Percentiles rank a stretch among this genome's conserved stretches.
phyloP scores from a whole-genome alignment of 2,113 vertebrate species.

The Chitala chitala region DNA sequence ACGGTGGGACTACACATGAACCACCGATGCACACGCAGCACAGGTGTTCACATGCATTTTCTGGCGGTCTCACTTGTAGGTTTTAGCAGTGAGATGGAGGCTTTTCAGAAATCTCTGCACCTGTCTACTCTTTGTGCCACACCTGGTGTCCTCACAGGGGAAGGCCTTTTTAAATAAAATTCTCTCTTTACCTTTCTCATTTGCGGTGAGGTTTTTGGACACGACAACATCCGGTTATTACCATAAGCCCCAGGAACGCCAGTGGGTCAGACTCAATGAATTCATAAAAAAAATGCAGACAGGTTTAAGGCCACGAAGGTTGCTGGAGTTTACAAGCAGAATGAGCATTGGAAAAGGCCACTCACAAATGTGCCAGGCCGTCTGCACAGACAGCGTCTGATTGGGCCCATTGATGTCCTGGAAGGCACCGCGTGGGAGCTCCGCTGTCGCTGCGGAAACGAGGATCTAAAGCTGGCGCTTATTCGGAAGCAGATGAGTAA shows the following conservation, averaged over 20 bases:
- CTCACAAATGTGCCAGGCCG: neutral
- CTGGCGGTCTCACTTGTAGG: neutral
- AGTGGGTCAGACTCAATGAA: neutral
- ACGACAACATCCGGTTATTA: neutral
- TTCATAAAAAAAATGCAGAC: slow-evolving; percentile 10
- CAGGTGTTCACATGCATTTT: neutral
- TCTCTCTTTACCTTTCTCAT: neutral
- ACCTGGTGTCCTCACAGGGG: neutral
- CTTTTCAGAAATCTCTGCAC: neutral
- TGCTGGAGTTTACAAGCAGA: neutral
- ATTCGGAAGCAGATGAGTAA: slow-evolving; percentile 22
- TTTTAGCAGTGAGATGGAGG: neutral
- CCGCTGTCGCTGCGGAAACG: neutral
- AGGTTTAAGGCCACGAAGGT: neutral
- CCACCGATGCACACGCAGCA: slow-evolving; percentile 22
- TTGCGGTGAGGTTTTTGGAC: neutral
- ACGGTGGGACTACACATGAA: slow-evolving; percentile 17
- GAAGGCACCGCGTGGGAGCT: neutral
- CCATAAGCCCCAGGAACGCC: slow-evolving; percentile 2
- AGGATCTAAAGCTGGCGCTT: neutral
- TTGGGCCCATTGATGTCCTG: neutral
- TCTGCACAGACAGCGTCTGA: neutral
- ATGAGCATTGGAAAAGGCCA: neutral
- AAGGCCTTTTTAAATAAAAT: neutral
- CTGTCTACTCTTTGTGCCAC: neutral